Base-by-base conservation (phyloP, 2,797 vertebrate genomes). In the Corythornis leucogaster region DNA sequence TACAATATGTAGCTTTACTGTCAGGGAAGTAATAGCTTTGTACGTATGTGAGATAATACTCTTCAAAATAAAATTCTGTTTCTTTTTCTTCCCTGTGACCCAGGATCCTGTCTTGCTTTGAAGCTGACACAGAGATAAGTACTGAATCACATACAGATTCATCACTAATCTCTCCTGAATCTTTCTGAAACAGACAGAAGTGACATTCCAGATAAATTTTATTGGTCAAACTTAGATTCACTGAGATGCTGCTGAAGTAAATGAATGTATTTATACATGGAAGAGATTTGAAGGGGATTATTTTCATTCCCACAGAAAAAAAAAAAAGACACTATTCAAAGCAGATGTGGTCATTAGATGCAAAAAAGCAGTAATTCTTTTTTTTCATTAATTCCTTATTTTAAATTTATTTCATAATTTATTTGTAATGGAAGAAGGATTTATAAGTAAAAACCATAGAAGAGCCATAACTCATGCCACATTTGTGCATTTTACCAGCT, bases 401-500 rank as follows among this genome's bases (percentile, higher is more conserved):
- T 89, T 48, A 80, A 78, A 91, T n/a, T 19, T 51, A 68, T 80
- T 89, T 94, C 8, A 62, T 46, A 33, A 83, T 80, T 92, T 91
- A 83, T 78, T 85, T 94, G 54, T 78, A 83, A 48, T 38, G 26
- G 50, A 11, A 87, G 78, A 94, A 66, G 13, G 24, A 76, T 80
- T 80, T 75, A 26, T 68, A 77, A 90, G 51, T 85, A 81, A 55
- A 76, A 92, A 76, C 11, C 54, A 80, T 62, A 62, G 24, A 5
- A 71, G 58, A 89, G 73, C 63, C 79, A n/a, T 73, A 85, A 94
- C 84, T 93, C 81, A 89, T 69, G 92, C 90, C 89, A 85, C 66
- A 90, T 75, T 85, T 80, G 31, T 73, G 58, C 40, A 69, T 54
- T 43, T 90, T 30, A 80, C 46, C 33, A 90, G 58, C 25, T 91